Conservation (phyloP, 1,140 invertebrate species). For the Diprion similis region DNA sequence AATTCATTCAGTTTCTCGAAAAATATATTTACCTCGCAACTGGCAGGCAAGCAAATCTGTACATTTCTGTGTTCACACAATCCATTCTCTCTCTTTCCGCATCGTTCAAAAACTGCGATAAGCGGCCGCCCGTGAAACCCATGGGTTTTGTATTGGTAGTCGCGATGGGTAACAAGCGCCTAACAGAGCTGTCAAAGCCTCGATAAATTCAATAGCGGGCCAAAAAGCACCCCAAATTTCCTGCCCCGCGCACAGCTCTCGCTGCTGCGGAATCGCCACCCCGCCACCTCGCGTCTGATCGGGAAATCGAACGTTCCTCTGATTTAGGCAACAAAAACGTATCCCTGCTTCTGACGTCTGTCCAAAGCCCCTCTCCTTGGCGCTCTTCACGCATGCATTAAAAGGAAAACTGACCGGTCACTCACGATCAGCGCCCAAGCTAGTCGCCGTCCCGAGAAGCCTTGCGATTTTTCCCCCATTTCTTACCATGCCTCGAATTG, state of each 20-base stretch:
- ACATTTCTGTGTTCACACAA: no score
- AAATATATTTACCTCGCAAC: no score
- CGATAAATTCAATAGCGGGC: slow-evolving; percentile 53
- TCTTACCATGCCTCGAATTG: neutral
- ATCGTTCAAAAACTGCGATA: no score
- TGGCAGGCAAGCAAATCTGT: no score
- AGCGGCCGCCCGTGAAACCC: no score
- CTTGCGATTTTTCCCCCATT: no score
- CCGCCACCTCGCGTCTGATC: slow-evolving; percentile 11
- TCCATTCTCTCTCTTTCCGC: no score
- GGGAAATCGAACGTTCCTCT: slow-evolving; percentile 6
- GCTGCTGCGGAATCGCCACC: neutral
- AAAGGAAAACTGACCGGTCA: slow-evolving; percentile 5
- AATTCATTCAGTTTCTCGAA: no score
- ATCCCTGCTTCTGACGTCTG: slow-evolving; percentile 42
- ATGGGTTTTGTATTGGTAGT: no score
- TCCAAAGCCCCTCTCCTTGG: neutral
- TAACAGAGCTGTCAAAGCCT: slow-evolving; percentile 54
- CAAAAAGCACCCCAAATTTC: slow-evolving; percentile 49
- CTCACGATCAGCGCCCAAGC: no score
- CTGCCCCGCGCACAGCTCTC: slow-evolving; percentile 30
- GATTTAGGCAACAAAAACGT: slow-evolving; percentile 38
- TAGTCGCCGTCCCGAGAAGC: neutral
- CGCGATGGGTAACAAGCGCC: slow-evolving; percentile 42
- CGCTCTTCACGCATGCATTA: neutral